phyloP scores from a whole-genome alignment of 2,888 invertebrate genomes.

The Bellardia pandia region DNA sequence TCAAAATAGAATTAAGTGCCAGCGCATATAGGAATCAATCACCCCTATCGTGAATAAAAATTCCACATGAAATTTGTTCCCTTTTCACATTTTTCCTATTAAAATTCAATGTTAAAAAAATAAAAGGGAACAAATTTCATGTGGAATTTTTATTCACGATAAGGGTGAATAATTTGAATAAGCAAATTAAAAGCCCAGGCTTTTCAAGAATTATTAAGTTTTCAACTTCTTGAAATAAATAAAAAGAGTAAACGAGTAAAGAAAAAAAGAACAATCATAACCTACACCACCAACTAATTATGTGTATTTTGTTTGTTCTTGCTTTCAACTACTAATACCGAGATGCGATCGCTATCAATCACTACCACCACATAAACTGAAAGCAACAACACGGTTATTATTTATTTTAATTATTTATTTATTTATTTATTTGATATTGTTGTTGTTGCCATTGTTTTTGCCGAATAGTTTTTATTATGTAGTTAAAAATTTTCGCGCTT shows the following conservation, averaged over 20 bases:
- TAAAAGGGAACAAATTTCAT: no score
- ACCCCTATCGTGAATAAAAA: no score
- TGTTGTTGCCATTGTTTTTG: conserved; percentile 12
- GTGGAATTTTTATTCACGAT: no score
- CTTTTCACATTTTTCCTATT: no score
- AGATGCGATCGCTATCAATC: conserved; percentile 62
- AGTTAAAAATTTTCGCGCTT: conserved; percentile 72
- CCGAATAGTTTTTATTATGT: conserved; percentile 67
- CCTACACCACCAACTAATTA: conserved; percentile 67
- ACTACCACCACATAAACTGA: conserved; percentile 39
- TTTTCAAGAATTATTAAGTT: not conserved
- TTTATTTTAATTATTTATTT: conserved; percentile 39
- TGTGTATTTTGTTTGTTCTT: conserved; percentile 49
- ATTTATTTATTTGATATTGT: conserved; percentile 21
- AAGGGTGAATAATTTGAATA: no score
- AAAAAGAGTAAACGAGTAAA: not conserved
- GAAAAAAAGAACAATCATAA: conserved; percentile 47
- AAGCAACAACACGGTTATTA: conserved; percentile 35
- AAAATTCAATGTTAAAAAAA: no score
- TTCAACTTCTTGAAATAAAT: conserved; percentile 3
- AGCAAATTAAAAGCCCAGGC: no score
- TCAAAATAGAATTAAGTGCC: conserved; percentile 29
- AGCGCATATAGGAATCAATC: not conserved
- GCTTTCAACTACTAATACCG: conserved; percentile 43
- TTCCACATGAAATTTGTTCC: no score